Percentiles rank a stretch among this genome's conserved stretches.
Evolutionary conservation across 1,140 invertebrate species (phyloP).

Genomic region (Potamilus streckersoni): DNA sequence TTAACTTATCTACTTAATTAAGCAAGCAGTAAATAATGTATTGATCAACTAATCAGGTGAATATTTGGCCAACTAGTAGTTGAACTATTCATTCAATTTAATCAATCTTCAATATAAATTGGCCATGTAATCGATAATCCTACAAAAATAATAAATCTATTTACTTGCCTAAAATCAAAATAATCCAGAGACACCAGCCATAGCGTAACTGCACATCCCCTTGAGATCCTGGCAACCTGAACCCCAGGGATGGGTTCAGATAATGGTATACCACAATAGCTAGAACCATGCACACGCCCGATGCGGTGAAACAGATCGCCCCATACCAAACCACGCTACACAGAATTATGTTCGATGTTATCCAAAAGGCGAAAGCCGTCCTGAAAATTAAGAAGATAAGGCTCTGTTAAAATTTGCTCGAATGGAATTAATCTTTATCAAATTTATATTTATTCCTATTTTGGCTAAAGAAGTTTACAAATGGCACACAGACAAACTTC

Average conservation of each 20-base stretch:
- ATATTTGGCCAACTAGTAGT: not conserved
- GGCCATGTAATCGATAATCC: no score
- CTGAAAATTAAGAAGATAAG: constrained; percentile 10
- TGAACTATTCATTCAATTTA: not conserved
- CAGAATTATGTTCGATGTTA: constrained; percentile 28
- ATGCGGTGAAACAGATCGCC: constrained; percentile 19
- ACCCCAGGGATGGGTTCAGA: constrained; percentile 14
- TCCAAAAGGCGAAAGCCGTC: constrained; percentile 39
- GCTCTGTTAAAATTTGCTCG: no score
- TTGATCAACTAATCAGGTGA: not conserved
- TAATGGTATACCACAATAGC: constrained; percentile 27
- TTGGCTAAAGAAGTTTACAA: no score
- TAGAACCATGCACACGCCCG: constrained; percentile 31
- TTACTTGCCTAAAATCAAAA: constrained; percentile 32
- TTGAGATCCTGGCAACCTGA: constrained; percentile 34
- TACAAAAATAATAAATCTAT: no score
- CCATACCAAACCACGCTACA: constrained; percentile 36
- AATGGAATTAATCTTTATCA: no score
- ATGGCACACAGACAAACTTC: no score
- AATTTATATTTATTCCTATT: no score
- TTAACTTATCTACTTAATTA: no score
- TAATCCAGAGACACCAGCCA: constrained; percentile 46
- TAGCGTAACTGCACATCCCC: constrained; percentile 25
- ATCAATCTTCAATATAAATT: not conserved
- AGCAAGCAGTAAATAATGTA: no score